Conservation (phyloP, 2,888 invertebrate genomes). For the Rhopalosiphum nymphaeae region DNA sequence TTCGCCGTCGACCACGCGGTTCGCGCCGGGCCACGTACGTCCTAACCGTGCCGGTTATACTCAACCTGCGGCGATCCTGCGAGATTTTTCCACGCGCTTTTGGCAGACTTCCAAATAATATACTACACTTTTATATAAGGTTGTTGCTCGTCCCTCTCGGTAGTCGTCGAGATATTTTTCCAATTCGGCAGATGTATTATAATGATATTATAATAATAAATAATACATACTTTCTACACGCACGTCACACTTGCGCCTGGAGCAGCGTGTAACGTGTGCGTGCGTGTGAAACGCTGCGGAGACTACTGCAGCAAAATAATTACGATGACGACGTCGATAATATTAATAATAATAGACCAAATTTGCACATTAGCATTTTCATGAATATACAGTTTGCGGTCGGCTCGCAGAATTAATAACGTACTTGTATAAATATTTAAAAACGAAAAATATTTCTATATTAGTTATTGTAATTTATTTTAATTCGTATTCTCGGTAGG, state of each 20-base stretch:
- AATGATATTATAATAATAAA: neutral
- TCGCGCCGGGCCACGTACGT: neutral
- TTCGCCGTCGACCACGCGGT: slow-evolving; percentile 9
- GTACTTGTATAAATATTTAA: slow-evolving; percentile 26
- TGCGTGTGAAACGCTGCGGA: slow-evolving; percentile 10
- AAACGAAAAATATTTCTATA: slow-evolving; percentile 35
- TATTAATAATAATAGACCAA: slow-evolving; percentile 21
- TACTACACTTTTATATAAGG: neutral
- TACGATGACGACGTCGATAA: neutral
- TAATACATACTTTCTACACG: slow-evolving; percentile 24
- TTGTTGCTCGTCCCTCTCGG: neutral
- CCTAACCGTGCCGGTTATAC: neutral
- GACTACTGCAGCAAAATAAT: neutral
- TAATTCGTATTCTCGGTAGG: slow-evolving; percentile 18
- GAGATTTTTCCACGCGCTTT: slow-evolving; percentile 34
- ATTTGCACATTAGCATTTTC: slow-evolving; percentile 44
- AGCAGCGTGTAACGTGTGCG: neutral
- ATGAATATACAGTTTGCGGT: slow-evolving; percentile 15
- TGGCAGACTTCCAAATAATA: slow-evolving; percentile 33
- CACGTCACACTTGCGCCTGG: neutral
- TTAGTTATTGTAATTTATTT: slow-evolving; percentile 64
- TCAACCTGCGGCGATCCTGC: neutral
- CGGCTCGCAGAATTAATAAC: slow-evolving; percentile 36
- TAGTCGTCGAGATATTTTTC: neutral
- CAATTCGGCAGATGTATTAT: neutral